Percentiles rank a stretch among this genome's conserved stretches.
Evolutionary conservation across 1,140 invertebrate genomes (phyloP).

Genomic region (Papilio polyxenes): DNA sequence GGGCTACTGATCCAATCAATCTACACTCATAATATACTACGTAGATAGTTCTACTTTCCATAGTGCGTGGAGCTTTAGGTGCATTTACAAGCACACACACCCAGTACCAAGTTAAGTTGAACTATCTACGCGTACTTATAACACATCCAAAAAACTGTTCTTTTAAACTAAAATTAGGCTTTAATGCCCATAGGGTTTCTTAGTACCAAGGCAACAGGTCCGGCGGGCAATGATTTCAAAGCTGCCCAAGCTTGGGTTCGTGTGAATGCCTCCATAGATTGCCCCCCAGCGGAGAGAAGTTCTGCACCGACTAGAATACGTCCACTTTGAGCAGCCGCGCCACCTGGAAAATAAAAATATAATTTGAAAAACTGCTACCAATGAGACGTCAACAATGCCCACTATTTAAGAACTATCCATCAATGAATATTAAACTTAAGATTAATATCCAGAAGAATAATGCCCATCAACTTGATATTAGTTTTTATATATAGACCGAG

Average conservation of each 20-base stretch:
- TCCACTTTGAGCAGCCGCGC: constrained; percentile 93
- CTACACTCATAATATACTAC: constrained; percentile 12
- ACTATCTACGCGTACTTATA: background rate
- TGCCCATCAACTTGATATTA: background rate
- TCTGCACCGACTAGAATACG: constrained; percentile 92
- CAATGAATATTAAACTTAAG: too few species aligned
- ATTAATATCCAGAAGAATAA: too few species aligned
- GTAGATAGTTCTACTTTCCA: background rate
- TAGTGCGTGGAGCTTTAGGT: background rate
- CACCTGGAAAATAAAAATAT: constrained; percentile 83
- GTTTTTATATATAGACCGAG: background rate
- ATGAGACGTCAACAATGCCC: too few species aligned
- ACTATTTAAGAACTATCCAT: too few species aligned
- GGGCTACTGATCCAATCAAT: constrained; percentile 29
- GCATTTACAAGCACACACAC: background rate
- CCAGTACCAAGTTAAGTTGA: background rate
- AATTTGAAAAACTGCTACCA: background rate
- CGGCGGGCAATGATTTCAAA: constrained; percentile 93
- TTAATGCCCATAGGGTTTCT: constrained; percentile 58
- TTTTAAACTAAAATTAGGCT: background rate
- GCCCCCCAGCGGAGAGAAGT: constrained; percentile 90
- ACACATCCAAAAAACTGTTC: background rate
- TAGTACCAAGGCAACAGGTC: constrained; percentile 83
- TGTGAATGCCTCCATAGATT: constrained; percentile 90
- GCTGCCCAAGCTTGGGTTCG: constrained; percentile 96